These are phyloP conservation scores for Andrena dorsata DNA, from an alignment of 2,888 invertebrate species.

Conservation along the genomic window DNA sequence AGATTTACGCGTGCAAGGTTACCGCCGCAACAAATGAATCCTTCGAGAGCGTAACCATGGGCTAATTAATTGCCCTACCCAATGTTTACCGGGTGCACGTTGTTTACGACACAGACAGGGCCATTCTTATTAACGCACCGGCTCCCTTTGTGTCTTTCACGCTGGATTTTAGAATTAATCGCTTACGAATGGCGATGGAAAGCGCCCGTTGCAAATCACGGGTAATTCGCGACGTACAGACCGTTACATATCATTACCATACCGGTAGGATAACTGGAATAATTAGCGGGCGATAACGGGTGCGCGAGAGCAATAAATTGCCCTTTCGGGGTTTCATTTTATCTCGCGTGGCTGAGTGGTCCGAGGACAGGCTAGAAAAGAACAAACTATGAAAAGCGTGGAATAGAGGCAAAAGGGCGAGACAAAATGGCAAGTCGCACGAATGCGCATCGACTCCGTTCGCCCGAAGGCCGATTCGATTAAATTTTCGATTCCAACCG, in stretches of 20 bases:
- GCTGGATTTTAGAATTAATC: conserved; percentile 26
- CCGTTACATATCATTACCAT: conserved; percentile 30
- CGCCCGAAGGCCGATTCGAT: conserved; percentile 58
- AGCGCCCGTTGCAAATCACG: conserved; percentile 15
- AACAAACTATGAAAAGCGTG: neutral
- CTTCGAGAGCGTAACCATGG: neutral
- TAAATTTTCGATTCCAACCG: conserved; percentile 67
- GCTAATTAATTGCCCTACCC: conserved; percentile 9
- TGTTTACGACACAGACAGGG: conserved; percentile 3
- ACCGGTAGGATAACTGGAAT: conserved; percentile 4
- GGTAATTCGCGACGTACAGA: conserved; percentile 29
- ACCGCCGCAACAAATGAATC: conserved; percentile 19
- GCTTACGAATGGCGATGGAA: neutral
- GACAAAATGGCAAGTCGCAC: conserved; percentile 22
- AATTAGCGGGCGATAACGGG: conserved; percentile 27
- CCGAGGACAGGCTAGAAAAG: too few relatives aligned
- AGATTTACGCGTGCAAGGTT: conserved; percentile 18
- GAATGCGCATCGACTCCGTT: conserved; percentile 49
- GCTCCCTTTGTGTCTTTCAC: conserved; percentile 3
- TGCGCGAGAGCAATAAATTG: conserved; percentile 14
- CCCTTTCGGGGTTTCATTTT: conserved; percentile 29
- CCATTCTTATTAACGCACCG: conserved; percentile 17
- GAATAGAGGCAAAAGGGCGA: neutral
- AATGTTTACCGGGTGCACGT: neutral
- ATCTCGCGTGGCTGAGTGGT: neutral